Evolutionary conservation across 2,797 vertebrate genomes (phyloP).

Genomic region (Nyctalus aviator): DNA sequence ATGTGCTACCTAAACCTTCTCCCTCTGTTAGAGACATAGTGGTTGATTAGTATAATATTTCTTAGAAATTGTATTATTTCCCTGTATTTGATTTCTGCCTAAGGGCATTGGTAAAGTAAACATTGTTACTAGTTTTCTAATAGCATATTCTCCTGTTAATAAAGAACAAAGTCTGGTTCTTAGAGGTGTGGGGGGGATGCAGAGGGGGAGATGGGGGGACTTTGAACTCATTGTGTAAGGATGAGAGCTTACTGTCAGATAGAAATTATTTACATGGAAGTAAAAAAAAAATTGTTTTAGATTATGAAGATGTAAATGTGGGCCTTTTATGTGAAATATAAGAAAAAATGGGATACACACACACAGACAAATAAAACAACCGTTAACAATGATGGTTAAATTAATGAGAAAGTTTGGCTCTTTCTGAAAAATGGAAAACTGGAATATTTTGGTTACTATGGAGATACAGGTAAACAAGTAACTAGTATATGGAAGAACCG

Average conservation of each 20-base stretch:
- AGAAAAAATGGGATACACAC: not conserved
- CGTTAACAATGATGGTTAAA: not conserved
- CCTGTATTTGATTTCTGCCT: not conserved
- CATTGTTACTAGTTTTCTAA: not conserved
- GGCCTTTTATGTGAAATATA: not conserved
- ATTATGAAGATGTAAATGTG: no score
- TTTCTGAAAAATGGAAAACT: not conserved
- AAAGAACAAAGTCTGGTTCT: not conserved
- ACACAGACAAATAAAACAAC: not conserved
- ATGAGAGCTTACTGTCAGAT: no score
- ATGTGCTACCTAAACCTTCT: fast-evolving
- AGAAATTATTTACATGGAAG: no score
- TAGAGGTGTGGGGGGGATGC: no score
- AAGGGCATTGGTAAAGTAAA: not conserved
- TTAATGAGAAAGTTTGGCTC: not conserved
- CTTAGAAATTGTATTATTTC: not conserved
- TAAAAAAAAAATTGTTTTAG: no score
- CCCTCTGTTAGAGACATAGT: not conserved
- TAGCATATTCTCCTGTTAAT: not conserved
- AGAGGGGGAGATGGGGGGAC: no score
- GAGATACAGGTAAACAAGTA: not conserved
- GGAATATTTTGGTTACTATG: not conserved
- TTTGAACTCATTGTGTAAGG: no score
- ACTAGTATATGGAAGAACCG: not conserved
- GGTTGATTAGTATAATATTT: not conserved